Base-by-base conservation (phyloP, 2,797 vertebrate genomes). In the Pseudocheirus occidentalis region DNA sequence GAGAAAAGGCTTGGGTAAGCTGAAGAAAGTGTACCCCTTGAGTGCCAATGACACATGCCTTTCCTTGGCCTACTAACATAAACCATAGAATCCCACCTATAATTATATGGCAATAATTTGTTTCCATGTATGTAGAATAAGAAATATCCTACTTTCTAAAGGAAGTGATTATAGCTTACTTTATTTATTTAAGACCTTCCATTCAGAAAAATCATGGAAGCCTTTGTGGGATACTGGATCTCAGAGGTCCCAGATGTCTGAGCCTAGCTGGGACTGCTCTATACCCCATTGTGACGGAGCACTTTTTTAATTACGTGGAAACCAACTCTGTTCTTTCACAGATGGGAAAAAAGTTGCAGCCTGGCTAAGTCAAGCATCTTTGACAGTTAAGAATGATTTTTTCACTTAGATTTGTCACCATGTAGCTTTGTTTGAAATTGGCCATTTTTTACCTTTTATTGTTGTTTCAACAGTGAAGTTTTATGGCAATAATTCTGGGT, bases 391-490 rank as follows among this genome's bases (percentile, higher is more conserved):
- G 97, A 97, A 93, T 73, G 93, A 95, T 89, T 96, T 98, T 98
- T 97, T 97, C 96, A 98, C 98, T 98, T 98, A 99, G 97, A 98
- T 98, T 98, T 98, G 98, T 99, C 99, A 99, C 99, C 99, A 99
- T 98, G 98, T 99, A 99, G 99, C 99, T 99, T 99, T 99, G 99
- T 99, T 99, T 99, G 99, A 99, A 99, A 98, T 98, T 99, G 99
- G 99, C 99, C 99, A 99, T 98, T 97, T 98, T 98, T 98, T 97
- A 98, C 97, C 95, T 96, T 96, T 91, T 98, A 96, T 98, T 98
- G 95, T 98, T 97, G 96, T 98, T 98, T 95, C 96, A 97, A 97
- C 96, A 96, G 95, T 98, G 97, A 98, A 98, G 97, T 97, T 97
- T 97, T 98, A 93, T 98, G 92, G 98, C 96, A 98, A 97, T 98